These are phyloP conservation scores for Protonibea diacanthus DNA, from an alignment of 2,797 vertebrate genomes.

Conservation along the genomic window DNA sequence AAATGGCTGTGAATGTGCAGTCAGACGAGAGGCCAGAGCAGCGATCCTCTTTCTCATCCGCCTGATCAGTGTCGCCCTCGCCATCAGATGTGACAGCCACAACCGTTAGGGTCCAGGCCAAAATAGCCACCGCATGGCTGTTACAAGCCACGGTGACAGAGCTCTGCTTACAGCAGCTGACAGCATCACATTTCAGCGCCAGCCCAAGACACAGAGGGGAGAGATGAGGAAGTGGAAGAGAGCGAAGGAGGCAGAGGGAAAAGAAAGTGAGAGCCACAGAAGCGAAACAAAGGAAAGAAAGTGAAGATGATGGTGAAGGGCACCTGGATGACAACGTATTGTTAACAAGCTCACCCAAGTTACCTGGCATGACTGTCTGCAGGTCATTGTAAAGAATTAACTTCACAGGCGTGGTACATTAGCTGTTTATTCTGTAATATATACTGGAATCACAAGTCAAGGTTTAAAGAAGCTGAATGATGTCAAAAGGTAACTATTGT, in stretches of 20 bases:
- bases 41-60: constrained; percentile 17
- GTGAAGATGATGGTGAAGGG: neutral
- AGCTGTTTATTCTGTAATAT: neutral
- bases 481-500: neutral
- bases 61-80: constrained; percentile 70
- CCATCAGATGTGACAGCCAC: constrained; percentile 83
- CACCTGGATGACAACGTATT: neutral
- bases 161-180: constrained; percentile 76
- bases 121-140: constrained; percentile 81
- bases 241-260: neutral
- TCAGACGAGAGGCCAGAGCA: constrained; percentile 7
- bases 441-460: neutral
- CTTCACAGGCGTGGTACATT: constrained; percentile 2
- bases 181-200: constrained; percentile 72
- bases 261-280: neutral
- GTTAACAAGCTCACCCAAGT: neutral
- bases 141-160: constrained; percentile 71
- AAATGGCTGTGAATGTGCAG: constrained; percentile 32
- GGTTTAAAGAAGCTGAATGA: neutral
- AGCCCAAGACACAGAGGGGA: constrained; percentile 21
- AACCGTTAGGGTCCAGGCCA: constrained; percentile 74
- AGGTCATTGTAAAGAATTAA: constrained; percentile 27
- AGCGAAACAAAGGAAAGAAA: neutral
- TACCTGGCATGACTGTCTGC: constrained; percentile 15
- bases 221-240: neutral